phyloP scores from a whole-genome alignment of 2,113 vertebrate species.

The Tragelaphus strepsiceros region DNA sequence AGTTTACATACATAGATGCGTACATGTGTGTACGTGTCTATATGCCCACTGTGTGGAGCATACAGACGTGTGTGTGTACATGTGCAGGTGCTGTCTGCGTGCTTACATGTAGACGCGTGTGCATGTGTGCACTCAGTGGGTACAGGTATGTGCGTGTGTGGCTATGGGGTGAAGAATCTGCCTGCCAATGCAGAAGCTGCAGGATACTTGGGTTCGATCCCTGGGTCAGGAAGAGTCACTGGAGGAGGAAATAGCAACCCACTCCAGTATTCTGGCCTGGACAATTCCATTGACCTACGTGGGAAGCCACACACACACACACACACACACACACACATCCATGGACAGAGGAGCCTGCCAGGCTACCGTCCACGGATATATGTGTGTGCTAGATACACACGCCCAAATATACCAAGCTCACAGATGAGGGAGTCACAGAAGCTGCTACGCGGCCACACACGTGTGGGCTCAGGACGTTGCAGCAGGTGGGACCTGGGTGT shows the following conservation, averaged over 20 bases:
- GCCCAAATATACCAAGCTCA: too few relatives aligned
- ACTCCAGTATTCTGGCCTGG: not conserved
- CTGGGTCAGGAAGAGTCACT: not conserved
- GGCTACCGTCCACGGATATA: rapidly evolving
- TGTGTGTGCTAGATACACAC: rapidly evolving
- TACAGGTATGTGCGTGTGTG: too few relatives aligned
- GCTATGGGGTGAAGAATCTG: not conserved
- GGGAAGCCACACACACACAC: not conserved
- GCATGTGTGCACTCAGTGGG: not conserved
- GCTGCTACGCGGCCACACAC: rapidly evolving
- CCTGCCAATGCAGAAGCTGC: not conserved
- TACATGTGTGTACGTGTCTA: rapidly evolving
- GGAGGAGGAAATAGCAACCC: not conserved
- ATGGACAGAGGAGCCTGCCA: not conserved
- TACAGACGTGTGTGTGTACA: rapidly evolving
- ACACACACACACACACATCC: not conserved
- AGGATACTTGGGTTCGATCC: rapidly evolving
- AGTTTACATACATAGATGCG: not conserved
- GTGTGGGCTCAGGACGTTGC: rapidly evolving
- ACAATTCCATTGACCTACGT: not conserved
- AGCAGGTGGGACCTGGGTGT: not conserved
- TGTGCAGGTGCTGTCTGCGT: rapidly evolving
- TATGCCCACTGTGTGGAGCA: not conserved
- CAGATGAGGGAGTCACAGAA: not conserved
- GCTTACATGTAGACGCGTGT: rapidly evolving